Evolutionary conservation across 2,797 vertebrate genomes (phyloP), one percentile per base, ranked within the genome.

Genomic region (Pelobates cultripes): DNA sequence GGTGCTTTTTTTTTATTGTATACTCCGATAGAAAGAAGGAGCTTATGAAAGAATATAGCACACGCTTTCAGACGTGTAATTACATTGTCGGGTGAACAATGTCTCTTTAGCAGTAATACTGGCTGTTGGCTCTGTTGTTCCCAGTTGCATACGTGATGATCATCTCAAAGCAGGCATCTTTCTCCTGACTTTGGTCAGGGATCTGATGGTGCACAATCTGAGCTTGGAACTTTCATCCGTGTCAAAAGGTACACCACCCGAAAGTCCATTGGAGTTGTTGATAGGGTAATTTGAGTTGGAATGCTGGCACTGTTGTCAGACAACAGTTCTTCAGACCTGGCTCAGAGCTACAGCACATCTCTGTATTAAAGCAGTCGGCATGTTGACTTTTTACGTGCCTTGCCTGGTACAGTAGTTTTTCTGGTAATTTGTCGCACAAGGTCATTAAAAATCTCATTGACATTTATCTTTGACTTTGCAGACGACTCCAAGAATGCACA

Each of bases 371-470:
- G 96, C 91, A 96, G 93, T 86, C 94, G 95, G 92, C 96, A 96
- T n/a, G 93, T 95, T 40, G 95, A 95, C 94, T 96, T 96, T 96
- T 96, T 96, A 90, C 95, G 95, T 86, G 93, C 90, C 90, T 96
- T 96, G 88, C 95, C 95, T 88, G 93, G 95, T 90, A 95, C 95
- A 83, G 96, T 95, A 88, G 95, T 96, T 96, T 96, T 96, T 93
- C 95, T 96, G 93, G 96, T 96, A 93, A 96, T 96, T 94, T 96
- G 96, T 89, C 95, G 94, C 89, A 96, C 96, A 94, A 96, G 93
- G 91, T 96, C 96, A 91, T 96, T 96, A 90, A 96, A 96, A 90
- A 96, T 96, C 95, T 96, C 95, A 0, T 96, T 96, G 93, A 96
- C 95, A 82, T 96, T 96, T 93, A 96, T 96, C 93, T 96, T 96